phyloP scores from a whole-genome alignment of 2,888 invertebrate species.

The Erpobdella octoculata region DNA sequence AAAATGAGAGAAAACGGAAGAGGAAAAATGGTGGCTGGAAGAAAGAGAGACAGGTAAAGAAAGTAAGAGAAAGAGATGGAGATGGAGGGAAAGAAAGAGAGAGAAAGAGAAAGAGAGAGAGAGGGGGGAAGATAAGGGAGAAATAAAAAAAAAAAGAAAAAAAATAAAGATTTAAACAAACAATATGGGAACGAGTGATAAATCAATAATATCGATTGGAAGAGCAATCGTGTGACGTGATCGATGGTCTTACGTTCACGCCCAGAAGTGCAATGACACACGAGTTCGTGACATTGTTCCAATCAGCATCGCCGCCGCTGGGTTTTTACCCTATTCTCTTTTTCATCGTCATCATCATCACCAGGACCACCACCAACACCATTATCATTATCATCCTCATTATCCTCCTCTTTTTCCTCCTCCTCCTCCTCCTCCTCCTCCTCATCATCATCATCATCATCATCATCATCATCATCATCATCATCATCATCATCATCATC shows the following conservation, averaged over 20 bases:
- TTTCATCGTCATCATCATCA: too few relatives aligned
- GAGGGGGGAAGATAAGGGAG: background rate
- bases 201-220: background rate
- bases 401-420: background rate
- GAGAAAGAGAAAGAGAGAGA: conserved; percentile 7
- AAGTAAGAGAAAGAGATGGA: too few relatives aligned
- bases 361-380: too few relatives aligned
- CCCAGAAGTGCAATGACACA: too few relatives aligned
- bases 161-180: background rate
- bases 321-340: too few relatives aligned
- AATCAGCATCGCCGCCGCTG: too few relatives aligned
- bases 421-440: conserved; percentile 2
- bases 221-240: too few relatives aligned
- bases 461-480: conserved; percentile 21
- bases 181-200: background rate
- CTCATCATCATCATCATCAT: conserved; percentile 7
- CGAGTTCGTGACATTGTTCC: too few relatives aligned
- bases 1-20: too few relatives aligned
- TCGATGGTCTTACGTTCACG: too few relatives aligned
- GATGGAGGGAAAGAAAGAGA: background rate
- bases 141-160: background rate
- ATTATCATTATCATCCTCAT: background rate
- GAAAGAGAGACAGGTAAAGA: too few relatives aligned
- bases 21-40: too few relatives aligned
- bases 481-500: conserved; percentile 5